Conservation (phyloP, 2,888 invertebrate species). For the Thera obeliscata region DNA sequence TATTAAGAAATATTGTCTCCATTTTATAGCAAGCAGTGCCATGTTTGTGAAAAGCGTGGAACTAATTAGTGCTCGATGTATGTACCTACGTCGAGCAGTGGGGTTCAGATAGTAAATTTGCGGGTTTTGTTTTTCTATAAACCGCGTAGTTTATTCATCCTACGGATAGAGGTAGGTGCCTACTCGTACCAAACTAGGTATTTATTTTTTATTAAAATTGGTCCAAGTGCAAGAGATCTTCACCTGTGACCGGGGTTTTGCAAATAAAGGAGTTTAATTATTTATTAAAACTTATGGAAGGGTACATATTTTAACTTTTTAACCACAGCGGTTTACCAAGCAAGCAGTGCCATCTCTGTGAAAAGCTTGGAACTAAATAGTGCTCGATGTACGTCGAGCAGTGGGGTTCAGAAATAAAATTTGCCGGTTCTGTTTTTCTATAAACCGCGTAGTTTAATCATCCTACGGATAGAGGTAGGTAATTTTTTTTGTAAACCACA, state of each 20-base stretch:
- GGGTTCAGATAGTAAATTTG: neutral
- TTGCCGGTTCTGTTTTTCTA: neutral
- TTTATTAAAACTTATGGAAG: too few relatives aligned
- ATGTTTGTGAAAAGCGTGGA: conserved; percentile 39
- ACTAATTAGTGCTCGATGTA: conserved; percentile 39
- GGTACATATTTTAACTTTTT: too few relatives aligned
- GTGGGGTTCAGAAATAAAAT: neutral
- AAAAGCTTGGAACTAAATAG: conserved; percentile 38
- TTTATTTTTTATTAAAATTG: too few relatives aligned
- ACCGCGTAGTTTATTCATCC: conserved; percentile 54
- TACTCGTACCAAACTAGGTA: too few relatives aligned
- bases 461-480: conserved; percentile 65
- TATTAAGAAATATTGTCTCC: too few relatives aligned
- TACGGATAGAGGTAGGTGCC: conserved; percentile 64
- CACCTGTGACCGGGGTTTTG: too few relatives aligned
- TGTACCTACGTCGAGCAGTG: neutral
- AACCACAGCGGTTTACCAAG: neutral
- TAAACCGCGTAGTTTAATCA: conserved; percentile 53
- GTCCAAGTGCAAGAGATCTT: too few relatives aligned
- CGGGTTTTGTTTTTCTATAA: conserved; percentile 5
- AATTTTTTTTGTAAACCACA: conserved; percentile 36
- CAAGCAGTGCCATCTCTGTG: conserved; percentile 47
- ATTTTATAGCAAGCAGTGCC: conserved; percentile 38
- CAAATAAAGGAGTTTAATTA: too few relatives aligned
- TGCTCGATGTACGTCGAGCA: conserved; percentile 13